Percentiles rank a stretch among this genome's conserved stretches.
phyloP scores from a whole-genome alignment of 2,888 invertebrate species.

The Caenorhabditis sp. region DNA sequence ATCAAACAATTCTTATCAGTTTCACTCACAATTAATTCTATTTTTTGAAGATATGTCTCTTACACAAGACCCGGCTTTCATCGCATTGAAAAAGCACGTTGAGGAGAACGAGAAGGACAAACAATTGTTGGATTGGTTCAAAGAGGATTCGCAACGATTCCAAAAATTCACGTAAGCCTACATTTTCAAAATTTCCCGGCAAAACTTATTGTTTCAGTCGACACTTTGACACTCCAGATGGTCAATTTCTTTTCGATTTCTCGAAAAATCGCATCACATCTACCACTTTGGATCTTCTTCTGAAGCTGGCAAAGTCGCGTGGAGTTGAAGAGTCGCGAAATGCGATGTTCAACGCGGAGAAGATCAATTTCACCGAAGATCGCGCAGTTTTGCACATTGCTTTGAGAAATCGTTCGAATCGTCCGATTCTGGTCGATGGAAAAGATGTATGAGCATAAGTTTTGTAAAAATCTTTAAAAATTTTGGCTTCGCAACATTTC shows the following conservation, averaged over 20 bases:
- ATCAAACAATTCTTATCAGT: constrained; percentile 1
- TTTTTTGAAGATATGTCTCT: constrained; percentile 30
- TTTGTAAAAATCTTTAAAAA: too few species aligned
- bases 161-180: constrained; percentile 83
- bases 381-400: constrained; percentile 94
- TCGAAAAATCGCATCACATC: constrained; percentile 92
- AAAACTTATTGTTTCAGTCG: constrained; percentile 75
- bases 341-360: constrained; percentile 90
- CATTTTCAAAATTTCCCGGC: neutral
- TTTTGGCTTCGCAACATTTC: too few species aligned
- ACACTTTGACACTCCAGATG: constrained; percentile 83
- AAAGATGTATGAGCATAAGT: constrained; percentile 81
- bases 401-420: constrained; percentile 84
- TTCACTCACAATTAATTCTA: neutral
- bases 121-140: constrained; percentile 84
- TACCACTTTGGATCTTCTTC: constrained; percentile 80
- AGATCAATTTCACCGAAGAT: constrained; percentile 96
- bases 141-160: constrained; percentile 83
- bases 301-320: constrained; percentile 81
- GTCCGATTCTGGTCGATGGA: constrained; percentile 83
- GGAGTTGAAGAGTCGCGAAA: constrained; percentile 85
- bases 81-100: constrained; percentile 81
- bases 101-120: constrained; percentile 78
- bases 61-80: constrained; percentile 75
- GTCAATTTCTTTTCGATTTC: constrained; percentile 90